These are phyloP conservation scores for Bacillus rossius DNA, from an alignment of 1,140 invertebrate genomes.

Conservation along the genomic window DNA sequence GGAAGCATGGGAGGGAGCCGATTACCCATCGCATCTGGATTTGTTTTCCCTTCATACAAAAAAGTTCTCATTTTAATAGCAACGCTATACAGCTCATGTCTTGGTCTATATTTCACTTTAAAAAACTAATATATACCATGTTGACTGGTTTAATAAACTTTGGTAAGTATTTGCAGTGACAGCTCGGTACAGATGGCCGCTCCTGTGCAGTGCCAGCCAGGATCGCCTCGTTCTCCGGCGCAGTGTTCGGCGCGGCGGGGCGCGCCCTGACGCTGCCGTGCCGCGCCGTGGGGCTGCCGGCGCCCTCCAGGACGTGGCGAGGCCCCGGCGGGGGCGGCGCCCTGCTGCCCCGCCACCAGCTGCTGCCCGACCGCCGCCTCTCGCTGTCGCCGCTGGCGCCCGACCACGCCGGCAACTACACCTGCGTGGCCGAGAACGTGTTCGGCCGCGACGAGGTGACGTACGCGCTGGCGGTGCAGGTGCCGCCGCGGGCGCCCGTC, in stretches of 20 bases:
- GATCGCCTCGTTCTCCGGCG: constrained; percentile 64
- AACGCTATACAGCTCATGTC: too few relatives aligned
- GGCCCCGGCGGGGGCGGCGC: constrained; percentile 18
- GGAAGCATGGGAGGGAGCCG: too few relatives aligned
- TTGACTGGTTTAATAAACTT: too few relatives aligned
- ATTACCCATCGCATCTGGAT: too few relatives aligned
- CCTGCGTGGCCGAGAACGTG: constrained; percentile 73
- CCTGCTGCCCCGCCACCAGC: background rate
- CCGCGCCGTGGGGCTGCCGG: constrained; percentile 32
- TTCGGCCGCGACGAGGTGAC: constrained; percentile 74
- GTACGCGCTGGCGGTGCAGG: constrained; percentile 65
- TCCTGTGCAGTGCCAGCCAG: constrained; percentile 58
- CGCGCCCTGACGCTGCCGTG: constrained; percentile 26
- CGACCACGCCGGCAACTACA: constrained; percentile 63
- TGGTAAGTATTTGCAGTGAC: too few relatives aligned
- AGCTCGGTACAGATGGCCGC: too few relatives aligned
- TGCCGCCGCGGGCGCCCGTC: constrained; percentile 56
- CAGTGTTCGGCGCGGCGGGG: constrained; percentile 23
- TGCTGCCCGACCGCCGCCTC: constrained; percentile 6
- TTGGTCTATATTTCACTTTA: too few relatives aligned
- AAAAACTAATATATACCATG: too few relatives aligned
- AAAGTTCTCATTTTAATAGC: too few relatives aligned
- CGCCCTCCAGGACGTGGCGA: constrained; percentile 30
- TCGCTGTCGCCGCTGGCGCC: constrained; percentile 4
- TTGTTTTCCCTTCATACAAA: too few relatives aligned